Evolutionary conservation across 2,113 vertebrate species (phyloP).

Genomic region (Poeciliopsis retropinna): DNA sequence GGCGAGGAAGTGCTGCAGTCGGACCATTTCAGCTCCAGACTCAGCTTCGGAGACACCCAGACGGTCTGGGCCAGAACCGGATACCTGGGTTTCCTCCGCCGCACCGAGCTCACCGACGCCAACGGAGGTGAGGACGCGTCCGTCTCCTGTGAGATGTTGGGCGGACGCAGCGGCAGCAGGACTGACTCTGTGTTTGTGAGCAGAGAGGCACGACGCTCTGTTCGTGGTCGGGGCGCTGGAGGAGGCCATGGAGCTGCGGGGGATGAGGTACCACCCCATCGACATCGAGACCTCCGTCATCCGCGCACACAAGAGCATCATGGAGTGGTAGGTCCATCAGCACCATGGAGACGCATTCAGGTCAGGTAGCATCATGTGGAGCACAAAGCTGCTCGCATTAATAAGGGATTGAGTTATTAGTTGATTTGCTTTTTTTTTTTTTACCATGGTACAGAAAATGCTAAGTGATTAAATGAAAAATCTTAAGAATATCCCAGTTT

Average conservation of each 20-base stretch:
- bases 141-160: fast-evolving
- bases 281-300: slow-evolving; percentile 99
- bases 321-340: slow-evolving; percentile 87
- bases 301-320: slow-evolving; percentile 96
- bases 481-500: too few species aligned
- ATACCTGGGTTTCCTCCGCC: slow-evolving; percentile 95
- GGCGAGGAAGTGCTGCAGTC: slow-evolving; percentile 97
- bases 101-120: slow-evolving; percentile 97
- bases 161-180: fast-evolving
- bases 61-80: slow-evolving; percentile 96
- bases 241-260: slow-evolving; percentile 97
- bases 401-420: too few species aligned
- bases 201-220: slow-evolving; percentile 96
- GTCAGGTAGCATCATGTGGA: too few species aligned
- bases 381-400: too few species aligned
- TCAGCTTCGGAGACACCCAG: slow-evolving; percentile 97
- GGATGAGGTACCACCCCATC: slow-evolving; percentile 98
- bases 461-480: too few species aligned
- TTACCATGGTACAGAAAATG: too few species aligned
- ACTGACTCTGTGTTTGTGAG: background rate
- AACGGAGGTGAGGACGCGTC: slow-evolving; percentile 84
- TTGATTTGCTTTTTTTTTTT: too few species aligned
- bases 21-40: slow-evolving; percentile 94
- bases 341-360: background rate
- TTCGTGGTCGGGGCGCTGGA: slow-evolving; percentile 98